Base-by-base conservation (phyloP, 1,140 invertebrate genomes). In the Argopecten irradians region DNA sequence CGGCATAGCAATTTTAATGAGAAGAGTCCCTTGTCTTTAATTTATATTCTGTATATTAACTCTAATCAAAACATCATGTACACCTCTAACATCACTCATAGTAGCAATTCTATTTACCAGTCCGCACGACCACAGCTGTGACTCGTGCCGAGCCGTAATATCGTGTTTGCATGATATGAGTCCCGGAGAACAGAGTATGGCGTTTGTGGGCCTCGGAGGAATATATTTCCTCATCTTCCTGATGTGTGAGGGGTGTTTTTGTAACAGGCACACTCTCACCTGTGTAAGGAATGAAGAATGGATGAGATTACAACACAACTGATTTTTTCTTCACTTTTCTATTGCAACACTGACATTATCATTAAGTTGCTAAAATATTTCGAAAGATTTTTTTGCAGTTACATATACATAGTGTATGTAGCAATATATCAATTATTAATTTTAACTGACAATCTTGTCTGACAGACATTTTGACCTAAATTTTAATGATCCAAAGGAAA, bases 141-240 rank as follows among this genome's bases (percentile, higher is more conserved):
- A 97, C 96, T 86, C 95, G 95, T 85, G 94, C 93, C 90, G 97
- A 97, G 71, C 97, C 97, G 93, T 98, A 98, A 94, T 98, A 99
- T 88, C 99, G 96, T 0, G 98, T 99, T 96, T 99, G 99, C 90
- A 99, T 97, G 28, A 99, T 97, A 93, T 97, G 97, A 0, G 99
- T 99, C 0, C 99, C 99, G 94, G 98, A 98, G 94, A 98, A 99
- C 11, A 99, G 95, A 0, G 98, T 98, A 93, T 99, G 98, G 55
- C 97, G 97, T 0, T 97, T 97, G 94, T 99, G 98, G 91, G 98
- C 97, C 84, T 96, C 95, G 11, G 95, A 92, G n/a, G 95, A 94
- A 91, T 95, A 96, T 0, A 92, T 87, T 82, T 95, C 94, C 16
- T 92, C 91, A 71, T 94, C 93, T 9, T 94, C 93, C 85, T 92